A percentile compares a stretch with the other conserved stretches of the same genome.
Conservation (phyloP, 2,888 invertebrate genomes). For the Chirona hameri region DNA sequence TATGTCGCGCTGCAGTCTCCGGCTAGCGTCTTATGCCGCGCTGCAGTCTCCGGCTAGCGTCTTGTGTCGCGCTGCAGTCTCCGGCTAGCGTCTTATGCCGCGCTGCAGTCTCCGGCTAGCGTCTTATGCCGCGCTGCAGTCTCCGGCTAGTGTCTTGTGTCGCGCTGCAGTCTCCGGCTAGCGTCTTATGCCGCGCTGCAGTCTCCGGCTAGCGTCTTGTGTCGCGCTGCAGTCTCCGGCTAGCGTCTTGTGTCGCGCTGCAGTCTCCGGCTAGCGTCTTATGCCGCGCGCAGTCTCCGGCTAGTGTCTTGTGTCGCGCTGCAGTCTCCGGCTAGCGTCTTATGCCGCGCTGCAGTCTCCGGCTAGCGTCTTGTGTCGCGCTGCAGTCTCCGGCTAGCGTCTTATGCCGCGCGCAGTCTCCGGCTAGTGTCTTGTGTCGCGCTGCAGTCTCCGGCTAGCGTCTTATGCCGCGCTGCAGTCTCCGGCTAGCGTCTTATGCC, state of each 20-base stretch:
- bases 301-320: too few relatives aligned
- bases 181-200: neutral
- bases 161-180: neutral
- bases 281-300: too few relatives aligned
- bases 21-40: neutral
- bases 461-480: too few relatives aligned
- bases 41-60: neutral
- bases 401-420: too few relatives aligned
- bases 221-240: neutral
- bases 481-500: too few relatives aligned
- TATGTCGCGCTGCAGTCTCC: neutral
- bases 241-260: neutral
- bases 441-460: too few relatives aligned
- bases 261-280: neutral
- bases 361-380: too few relatives aligned
- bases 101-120: neutral
- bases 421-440: too few relatives aligned
- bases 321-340: too few relatives aligned
- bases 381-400: too few relatives aligned
- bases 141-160: neutral
- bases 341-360: too few relatives aligned
- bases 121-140: neutral
- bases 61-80: neutral
- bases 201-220: neutral
- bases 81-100: neutral